Evolutionary conservation across 2,888 invertebrate species (phyloP), one percentile per base, ranked within the genome.

Genomic region (Leptogaster cylindrica): DNA sequence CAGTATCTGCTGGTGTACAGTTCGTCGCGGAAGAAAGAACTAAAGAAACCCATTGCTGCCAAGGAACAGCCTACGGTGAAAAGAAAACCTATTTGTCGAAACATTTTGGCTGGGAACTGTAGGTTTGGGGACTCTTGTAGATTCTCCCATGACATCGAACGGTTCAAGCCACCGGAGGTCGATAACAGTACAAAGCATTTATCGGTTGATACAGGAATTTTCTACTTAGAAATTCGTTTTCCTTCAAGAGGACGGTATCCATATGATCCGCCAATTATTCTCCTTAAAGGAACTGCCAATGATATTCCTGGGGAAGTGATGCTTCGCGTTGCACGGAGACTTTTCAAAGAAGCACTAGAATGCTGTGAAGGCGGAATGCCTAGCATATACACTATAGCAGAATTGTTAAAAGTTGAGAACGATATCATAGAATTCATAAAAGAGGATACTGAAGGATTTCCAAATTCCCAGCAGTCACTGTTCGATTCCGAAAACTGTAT

Each of bases 191-290:
- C 72, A 2, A 16, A 28, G 1, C 12, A 23, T 8, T 5, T 3
- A 14, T 23, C 18, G 25, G 78, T 74, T 52, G 74, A 75, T 20
- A 77, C 80, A 72, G 82, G 76, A 71, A 77, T 79, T 74, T 85
- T 90, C 81, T 84, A 88, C 75, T 81, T 92, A 73, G 92, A 92
- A 83, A 83, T 93, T 73, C 83, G 91, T 72, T 92, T 92, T 81
- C 87, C 89, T 0, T 83, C 85, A 71, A 85, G 86, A 75, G 86
- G 86, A 63, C 84, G 84, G 52, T 93, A 92, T 78, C 92, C 92
- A 0, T 88, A 85, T 74, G 89, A 91, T 78, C 84, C 89, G 0
- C 91, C 92, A 0, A 81, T 88, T 68, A 82, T 92, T 70, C 90
- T 89, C 75, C 80, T 91, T 39, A 88, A 87, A 80, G 84, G 87